Percentiles rank a stretch among this genome's conserved stretches.
Conservation (phyloP, 2,888 invertebrate species). For the Morpho deidamia region DNA sequence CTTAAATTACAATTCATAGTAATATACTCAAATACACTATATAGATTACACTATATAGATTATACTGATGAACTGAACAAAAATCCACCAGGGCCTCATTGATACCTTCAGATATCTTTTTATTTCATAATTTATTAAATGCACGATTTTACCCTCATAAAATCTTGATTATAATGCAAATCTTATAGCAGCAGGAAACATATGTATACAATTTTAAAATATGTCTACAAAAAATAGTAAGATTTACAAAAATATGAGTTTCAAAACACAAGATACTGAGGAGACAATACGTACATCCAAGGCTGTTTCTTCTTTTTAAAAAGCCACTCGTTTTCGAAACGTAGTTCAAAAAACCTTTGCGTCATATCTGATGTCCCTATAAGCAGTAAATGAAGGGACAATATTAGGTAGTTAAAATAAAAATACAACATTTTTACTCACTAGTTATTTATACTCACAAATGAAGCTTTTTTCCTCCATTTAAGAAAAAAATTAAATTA, state of each 20-base stretch:
- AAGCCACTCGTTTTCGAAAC: slow-evolving; percentile 62
- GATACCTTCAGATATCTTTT: too few species aligned
- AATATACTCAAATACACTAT: too few species aligned
- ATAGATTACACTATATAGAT: too few species aligned
- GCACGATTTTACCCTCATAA: too few species aligned
- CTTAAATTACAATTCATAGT: not conserved
- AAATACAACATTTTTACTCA: slow-evolving; percentile 2
- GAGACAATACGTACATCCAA: slow-evolving; percentile 52
- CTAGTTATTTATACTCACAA: slow-evolving; percentile 43
- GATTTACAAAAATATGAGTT: not conserved
- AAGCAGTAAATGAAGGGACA: slow-evolving; percentile 24
- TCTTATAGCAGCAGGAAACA: too few species aligned
- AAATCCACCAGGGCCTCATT: too few species aligned
- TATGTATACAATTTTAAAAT: too few species aligned
- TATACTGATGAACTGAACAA: too few species aligned
- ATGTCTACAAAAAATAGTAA: not conserved
- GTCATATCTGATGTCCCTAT: slow-evolving; percentile 62
- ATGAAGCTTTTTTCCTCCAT: slow-evolving; percentile 59
- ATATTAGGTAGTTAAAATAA: not conserved
- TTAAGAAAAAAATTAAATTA: not conserved
- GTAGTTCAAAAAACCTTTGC: slow-evolving; percentile 52
- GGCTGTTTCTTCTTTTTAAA: slow-evolving; percentile 69
- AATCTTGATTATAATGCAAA: too few species aligned
- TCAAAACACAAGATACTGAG: not conserved
- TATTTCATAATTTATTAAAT: too few species aligned